Conservation (phyloP, 2,113 vertebrate genomes). For the Upupa epops region DNA sequence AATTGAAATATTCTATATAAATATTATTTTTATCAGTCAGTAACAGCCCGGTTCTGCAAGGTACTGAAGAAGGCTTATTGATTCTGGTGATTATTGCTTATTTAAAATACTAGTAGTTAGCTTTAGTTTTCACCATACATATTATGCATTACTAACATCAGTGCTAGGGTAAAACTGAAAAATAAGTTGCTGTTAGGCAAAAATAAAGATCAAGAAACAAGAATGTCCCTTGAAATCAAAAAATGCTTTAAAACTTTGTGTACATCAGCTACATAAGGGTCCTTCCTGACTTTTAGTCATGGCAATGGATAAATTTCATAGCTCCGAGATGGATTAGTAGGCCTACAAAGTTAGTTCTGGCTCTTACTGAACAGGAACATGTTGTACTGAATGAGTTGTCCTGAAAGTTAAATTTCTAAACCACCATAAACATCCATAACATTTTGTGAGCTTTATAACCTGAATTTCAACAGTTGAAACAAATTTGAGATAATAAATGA, state of each 20-base stretch:
- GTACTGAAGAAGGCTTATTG: neutral
- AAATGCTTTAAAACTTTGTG: too few relatives aligned
- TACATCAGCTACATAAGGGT: neutral
- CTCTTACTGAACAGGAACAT: neutral
- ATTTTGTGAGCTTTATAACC: neutral
- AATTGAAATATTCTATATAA: neutral
- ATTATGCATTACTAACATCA: neutral
- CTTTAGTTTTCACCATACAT: neutral
- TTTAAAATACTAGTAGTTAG: conserved; percentile 8
- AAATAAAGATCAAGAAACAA: neutral
- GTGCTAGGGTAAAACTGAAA: neutral
- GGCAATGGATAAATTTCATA: neutral
- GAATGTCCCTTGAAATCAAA: neutral
- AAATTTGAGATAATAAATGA: neutral
- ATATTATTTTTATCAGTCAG: neutral
- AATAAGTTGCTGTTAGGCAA: neutral
- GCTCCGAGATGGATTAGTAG: neutral
- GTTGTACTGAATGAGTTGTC: neutral
- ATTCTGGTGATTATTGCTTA: neutral
- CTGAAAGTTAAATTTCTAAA: neutral
- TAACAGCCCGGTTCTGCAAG: neutral
- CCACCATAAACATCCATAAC: neutral
- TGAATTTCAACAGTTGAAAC: neutral
- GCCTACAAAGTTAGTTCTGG: neutral
- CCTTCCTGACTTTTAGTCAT: neutral